A percentile compares a stretch with the other conserved stretches of the same genome.
Evolutionary conservation across 2,113 vertebrate species (phyloP).

Genomic region (Lagenorhynchus albirostris): DNA sequence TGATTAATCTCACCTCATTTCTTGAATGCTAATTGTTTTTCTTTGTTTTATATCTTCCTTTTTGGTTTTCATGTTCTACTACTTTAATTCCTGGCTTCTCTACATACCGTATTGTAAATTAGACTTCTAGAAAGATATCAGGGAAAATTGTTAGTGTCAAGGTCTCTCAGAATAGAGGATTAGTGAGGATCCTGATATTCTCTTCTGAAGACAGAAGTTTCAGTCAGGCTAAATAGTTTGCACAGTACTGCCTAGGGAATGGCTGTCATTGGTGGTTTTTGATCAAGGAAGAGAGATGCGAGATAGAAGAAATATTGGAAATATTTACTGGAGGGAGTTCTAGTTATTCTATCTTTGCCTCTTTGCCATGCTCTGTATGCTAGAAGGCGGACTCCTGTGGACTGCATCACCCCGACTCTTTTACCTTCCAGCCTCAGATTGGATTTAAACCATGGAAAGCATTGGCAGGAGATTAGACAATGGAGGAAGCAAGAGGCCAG

Average conservation of each 20-base stretch:
- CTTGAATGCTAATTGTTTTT: background rate
- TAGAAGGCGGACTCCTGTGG: background rate
- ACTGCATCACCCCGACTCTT: background rate
- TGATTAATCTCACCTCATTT: background rate
- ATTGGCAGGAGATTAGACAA: background rate
- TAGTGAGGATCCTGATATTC: background rate
- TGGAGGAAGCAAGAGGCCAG: background rate
- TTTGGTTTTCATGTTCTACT: background rate
- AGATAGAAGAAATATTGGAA: background rate
- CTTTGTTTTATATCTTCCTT: background rate
- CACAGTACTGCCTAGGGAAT: background rate
- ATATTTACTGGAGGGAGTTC: background rate
- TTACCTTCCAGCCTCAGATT: background rate
- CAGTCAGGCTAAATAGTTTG: background rate
- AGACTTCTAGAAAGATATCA: background rate
- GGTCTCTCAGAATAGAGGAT: background rate
- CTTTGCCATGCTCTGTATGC: background rate
- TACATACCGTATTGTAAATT: background rate
- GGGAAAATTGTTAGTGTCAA: background rate
- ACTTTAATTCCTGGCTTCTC: background rate
- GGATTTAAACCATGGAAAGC: background rate
- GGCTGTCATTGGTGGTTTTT: background rate
- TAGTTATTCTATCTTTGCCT: background rate
- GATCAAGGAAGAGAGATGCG: background rate
- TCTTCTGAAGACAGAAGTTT: background rate